Evolutionary conservation across 2,888 invertebrate genomes (phyloP).

Genomic region (Sinelater perroti): DNA sequence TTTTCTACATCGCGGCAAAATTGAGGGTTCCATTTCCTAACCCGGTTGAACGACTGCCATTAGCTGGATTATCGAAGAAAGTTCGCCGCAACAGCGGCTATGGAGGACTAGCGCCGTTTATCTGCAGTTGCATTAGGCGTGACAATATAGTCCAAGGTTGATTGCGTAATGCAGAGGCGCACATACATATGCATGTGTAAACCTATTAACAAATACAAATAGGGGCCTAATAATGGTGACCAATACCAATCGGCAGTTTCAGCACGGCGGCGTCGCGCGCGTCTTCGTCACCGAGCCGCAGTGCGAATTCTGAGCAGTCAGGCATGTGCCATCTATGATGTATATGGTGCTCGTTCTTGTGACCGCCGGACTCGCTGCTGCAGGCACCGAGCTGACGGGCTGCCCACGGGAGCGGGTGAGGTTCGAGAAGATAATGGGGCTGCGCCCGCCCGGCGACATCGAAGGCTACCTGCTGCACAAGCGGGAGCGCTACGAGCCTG

Average conservation of each 20-base stretch:
- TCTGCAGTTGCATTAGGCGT: conserved; percentile 37
- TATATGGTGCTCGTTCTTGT: conserved; percentile 18
- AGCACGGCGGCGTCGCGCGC: conserved; percentile 23
- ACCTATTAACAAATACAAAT: conserved; percentile 29
- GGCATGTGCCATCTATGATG: conserved; percentile 13
- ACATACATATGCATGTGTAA: conserved; percentile 33
- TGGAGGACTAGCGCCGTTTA: background rate
- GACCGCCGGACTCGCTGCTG: conserved; percentile 20
- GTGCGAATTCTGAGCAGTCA: background rate
- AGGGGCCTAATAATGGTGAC: conserved; percentile 28
- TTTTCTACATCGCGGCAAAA: too few species aligned
- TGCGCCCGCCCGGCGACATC: conserved; percentile 49
- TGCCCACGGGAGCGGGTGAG: conserved; percentile 52
- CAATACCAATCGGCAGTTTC: conserved; percentile 24
- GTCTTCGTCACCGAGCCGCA: conserved; percentile 19
- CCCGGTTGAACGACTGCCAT: conserved; percentile 25
- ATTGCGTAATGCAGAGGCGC: conserved; percentile 43
- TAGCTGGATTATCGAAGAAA: conserved; percentile 28
- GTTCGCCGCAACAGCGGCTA: conserved; percentile 8
- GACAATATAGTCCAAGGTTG: conserved; percentile 49
- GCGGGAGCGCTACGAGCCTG: conserved; percentile 43
- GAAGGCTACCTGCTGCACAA: conserved; percentile 31
- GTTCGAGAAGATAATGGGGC: conserved; percentile 58
- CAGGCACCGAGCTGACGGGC: conserved; percentile 41
- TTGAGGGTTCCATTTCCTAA: conserved; percentile 16